Conservation (phyloP, 2,888 invertebrate species). For the Hydroisotoma schaefferi region DNA sequence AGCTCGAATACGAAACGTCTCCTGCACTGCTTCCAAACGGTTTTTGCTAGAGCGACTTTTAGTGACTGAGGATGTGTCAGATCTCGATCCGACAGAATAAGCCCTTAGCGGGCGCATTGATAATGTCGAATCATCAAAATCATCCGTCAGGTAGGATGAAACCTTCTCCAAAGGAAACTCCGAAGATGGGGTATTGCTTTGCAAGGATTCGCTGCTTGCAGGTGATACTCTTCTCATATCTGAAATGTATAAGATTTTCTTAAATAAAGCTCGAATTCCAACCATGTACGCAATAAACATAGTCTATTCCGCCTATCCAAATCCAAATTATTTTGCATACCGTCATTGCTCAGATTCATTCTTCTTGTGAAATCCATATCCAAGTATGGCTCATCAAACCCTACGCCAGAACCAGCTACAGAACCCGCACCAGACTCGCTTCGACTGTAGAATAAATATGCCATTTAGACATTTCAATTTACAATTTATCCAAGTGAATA, state of each 20-base stretch:
- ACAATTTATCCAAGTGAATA: background rate
- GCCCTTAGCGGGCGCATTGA: constrained; percentile 66
- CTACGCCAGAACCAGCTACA: constrained; percentile 44
- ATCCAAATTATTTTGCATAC: constrained; percentile 24
- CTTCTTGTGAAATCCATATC: constrained; percentile 48
- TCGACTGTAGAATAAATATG: constrained; percentile 23
- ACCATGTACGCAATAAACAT: background rate
- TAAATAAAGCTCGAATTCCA: background rate
- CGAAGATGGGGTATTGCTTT: constrained; percentile 76
- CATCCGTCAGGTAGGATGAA: constrained; percentile 65
- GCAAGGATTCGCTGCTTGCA: constrained; percentile 69
- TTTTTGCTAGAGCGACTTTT: constrained; percentile 39
- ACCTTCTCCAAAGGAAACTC: constrained; percentile 80
- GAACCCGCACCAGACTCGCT: constrained; percentile 44
- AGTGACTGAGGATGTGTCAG: constrained; percentile 54
- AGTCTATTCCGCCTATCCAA: background rate
- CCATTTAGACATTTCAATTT: background rate
- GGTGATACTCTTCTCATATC: constrained; percentile 56
- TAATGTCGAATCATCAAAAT: constrained; percentile 57
- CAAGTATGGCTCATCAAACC: constrained; percentile 43
- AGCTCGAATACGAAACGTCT: constrained; percentile 61
- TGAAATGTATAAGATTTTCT: constrained; percentile 7
- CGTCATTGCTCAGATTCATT: constrained; percentile 46
- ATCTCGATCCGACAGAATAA: constrained; percentile 80
- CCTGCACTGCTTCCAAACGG: constrained; percentile 46